Evolutionary conservation across 2,888 invertebrate genomes (phyloP).

Genomic region (Drosophila mayaguana): DNA sequence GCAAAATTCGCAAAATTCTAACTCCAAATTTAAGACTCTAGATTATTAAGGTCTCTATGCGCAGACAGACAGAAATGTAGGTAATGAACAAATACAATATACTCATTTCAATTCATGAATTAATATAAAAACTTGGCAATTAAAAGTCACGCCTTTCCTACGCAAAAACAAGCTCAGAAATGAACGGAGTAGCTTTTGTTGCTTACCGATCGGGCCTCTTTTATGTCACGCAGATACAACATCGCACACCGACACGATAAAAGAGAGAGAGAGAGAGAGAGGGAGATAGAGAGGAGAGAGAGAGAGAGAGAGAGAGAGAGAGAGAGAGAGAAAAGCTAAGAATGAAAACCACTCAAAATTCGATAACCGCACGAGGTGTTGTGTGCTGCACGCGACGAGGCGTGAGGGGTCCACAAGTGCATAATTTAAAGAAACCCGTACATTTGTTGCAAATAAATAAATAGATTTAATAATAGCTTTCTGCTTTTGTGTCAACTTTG

Average conservation of each 20-base stretch:
- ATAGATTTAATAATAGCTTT: conserved; percentile 24
- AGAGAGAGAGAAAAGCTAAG: too few species aligned
- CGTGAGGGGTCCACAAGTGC: conserved; percentile 18
- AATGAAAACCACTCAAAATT: conserved; percentile 1
- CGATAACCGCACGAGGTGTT: conserved; percentile 36
- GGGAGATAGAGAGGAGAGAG: too few species aligned
- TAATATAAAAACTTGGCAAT: neutral
- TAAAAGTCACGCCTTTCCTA: conserved; percentile 55
- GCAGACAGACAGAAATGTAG: neutral
- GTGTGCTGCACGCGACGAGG: conserved; percentile 42
- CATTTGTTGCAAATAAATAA: conserved; percentile 32
- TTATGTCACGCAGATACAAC: conserved; percentile 6
- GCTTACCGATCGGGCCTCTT: conserved; percentile 16
- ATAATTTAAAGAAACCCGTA: conserved; percentile 32
- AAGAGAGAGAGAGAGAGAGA: too few species aligned
- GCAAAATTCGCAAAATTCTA: too few species aligned
- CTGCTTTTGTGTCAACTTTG: neutral
- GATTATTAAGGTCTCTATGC: too few species aligned
- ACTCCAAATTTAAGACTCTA: too few species aligned
- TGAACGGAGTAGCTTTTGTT: conserved; percentile 27
- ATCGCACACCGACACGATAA: neutral
- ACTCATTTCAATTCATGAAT: neutral
- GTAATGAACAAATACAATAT: neutral
- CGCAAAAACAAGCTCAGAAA: conserved; percentile 14
- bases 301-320: too few species aligned